Evolutionary conservation across 2,888 invertebrate genomes (phyloP).

Genomic region (Limenitis camilla): DNA sequence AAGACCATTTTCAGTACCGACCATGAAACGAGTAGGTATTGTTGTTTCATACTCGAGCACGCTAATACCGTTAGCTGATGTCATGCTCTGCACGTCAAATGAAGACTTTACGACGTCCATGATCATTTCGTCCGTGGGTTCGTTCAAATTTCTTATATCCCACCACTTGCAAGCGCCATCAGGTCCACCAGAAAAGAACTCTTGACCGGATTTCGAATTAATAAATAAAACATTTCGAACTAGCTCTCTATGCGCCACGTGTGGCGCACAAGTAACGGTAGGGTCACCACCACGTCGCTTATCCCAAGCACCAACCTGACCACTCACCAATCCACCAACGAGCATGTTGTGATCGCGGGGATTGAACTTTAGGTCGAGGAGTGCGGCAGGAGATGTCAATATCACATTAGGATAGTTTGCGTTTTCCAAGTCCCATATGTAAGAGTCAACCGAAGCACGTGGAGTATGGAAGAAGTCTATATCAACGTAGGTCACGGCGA

Average conservation of each 20-base stretch:
- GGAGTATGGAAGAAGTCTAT: constrained; percentile 78
- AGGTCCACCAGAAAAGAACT: constrained; percentile 92
- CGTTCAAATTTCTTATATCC: constrained; percentile 79
- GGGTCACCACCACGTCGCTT: constrained; percentile 83
- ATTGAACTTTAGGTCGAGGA: constrained; percentile 88
- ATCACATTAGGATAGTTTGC: constrained; percentile 83
- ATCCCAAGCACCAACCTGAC: constrained; percentile 80
- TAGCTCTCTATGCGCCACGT: constrained; percentile 89
- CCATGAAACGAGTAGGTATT: constrained; percentile 83
- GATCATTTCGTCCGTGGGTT: constrained; percentile 78
- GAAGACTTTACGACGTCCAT: constrained; percentile 76
- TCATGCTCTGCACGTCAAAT: constrained; percentile 68
- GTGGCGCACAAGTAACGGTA: constrained; percentile 80
- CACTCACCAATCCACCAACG: constrained; percentile 26
- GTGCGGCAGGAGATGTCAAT: constrained; percentile 79
- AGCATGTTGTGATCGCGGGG: constrained; percentile 25
- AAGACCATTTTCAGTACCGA: constrained; percentile 79
- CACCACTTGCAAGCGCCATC: constrained; percentile 92
- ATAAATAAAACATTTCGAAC: constrained; percentile 90
- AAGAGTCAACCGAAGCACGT: constrained; percentile 53
- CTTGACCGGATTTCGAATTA: constrained; percentile 92
- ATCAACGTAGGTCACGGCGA: constrained; percentile 89
- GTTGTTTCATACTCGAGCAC: constrained; percentile 82
- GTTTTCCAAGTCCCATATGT: constrained; percentile 94
- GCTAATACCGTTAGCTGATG: constrained; percentile 74